Conservation (phyloP, 2,797 vertebrate genomes). For the Channallabes apus region DNA sequence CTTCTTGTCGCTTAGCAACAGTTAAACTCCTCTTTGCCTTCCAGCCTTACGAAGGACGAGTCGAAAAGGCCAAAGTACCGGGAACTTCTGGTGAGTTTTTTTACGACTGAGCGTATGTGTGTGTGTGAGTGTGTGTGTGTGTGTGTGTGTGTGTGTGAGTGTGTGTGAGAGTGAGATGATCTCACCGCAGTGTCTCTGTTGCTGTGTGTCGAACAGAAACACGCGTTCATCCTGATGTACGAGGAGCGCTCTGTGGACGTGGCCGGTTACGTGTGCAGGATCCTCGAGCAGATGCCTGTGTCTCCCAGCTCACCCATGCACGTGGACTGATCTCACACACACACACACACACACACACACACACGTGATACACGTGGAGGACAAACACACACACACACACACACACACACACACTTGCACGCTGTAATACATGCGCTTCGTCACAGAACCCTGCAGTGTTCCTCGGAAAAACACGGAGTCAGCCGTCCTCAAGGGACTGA, state of each 20-base stretch:
- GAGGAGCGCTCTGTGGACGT: constrained; percentile 94
- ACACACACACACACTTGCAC: constrained; percentile 50
- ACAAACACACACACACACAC: constrained; percentile 41
- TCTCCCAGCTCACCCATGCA: constrained; percentile 97
- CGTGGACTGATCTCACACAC: constrained; percentile 77
- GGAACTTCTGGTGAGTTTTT: constrained; percentile 91
- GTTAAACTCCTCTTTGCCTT: constrained; percentile 37
- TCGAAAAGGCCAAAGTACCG: constrained; percentile 99
- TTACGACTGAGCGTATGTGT: too few relatives aligned
- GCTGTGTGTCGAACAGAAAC: constrained; percentile 77
- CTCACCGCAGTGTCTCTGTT: background rate
- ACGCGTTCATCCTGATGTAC: constrained; percentile 97
- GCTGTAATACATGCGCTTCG: constrained; percentile 80
- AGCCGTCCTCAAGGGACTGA: constrained; percentile 80
- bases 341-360: constrained; percentile 43
- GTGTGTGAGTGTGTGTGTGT: too few relatives aligned
- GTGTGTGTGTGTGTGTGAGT: background rate
- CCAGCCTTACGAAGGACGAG: constrained; percentile 97
- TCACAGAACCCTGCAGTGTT: constrained; percentile 80
- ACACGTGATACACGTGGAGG: constrained; percentile 24
- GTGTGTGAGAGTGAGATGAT: background rate
- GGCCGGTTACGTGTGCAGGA: constrained; percentile 90
- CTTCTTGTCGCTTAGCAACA: background rate
- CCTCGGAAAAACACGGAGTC: constrained; percentile 74
- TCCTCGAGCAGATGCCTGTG: constrained; percentile 95